phyloP scores from a whole-genome alignment of 1,140 invertebrate genomes.

The Brachionus rotundiformis region DNA sequence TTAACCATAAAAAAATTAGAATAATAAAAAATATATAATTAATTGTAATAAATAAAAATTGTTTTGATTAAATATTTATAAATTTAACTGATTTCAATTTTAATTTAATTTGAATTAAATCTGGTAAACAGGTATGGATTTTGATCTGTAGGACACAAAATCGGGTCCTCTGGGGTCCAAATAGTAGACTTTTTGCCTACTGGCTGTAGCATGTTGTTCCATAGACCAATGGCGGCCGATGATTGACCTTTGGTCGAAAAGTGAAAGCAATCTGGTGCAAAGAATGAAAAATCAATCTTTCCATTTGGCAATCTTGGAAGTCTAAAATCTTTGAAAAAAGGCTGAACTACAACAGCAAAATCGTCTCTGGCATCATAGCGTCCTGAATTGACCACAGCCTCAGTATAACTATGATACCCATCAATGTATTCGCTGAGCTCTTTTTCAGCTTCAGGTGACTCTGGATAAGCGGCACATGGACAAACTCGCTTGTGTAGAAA shows the following conservation, averaged over 20 bases:
- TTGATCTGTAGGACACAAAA: conserved; percentile 36
- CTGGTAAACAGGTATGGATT: conserved; percentile 45
- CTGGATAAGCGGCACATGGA: conserved; percentile 51
- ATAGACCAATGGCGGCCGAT: conserved; percentile 37
- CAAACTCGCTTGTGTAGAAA: conserved; percentile 23
- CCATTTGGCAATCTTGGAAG: conserved; percentile 17
- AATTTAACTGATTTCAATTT: neutral
- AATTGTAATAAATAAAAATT: too few species aligned
- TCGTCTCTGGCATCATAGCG: conserved; percentile 68
- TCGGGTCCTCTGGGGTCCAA: conserved; percentile 12
- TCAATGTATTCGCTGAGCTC: conserved; percentile 10
- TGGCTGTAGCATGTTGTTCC: conserved; percentile 53
- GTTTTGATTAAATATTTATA: too few species aligned
- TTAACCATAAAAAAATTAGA: too few species aligned
- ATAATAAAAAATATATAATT: too few species aligned
- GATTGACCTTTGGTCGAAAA: conserved; percentile 50
- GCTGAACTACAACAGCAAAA: conserved; percentile 71
- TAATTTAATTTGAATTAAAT: conserved; percentile 27
- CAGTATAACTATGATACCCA: conserved; percentile 55
- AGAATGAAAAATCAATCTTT: conserved; percentile 50
- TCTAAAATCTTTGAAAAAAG: conserved; percentile 54
- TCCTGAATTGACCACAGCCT: conserved; percentile 57
- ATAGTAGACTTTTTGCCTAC: conserved; percentile 36
- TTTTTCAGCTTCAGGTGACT: conserved; percentile 7
- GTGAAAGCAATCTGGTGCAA: conserved; percentile 53